Percentiles rank a stretch among this genome's conserved stretches.
Conservation (phyloP, 1,140 invertebrate genomes). For the Cheumatopsyche charites region DNA sequence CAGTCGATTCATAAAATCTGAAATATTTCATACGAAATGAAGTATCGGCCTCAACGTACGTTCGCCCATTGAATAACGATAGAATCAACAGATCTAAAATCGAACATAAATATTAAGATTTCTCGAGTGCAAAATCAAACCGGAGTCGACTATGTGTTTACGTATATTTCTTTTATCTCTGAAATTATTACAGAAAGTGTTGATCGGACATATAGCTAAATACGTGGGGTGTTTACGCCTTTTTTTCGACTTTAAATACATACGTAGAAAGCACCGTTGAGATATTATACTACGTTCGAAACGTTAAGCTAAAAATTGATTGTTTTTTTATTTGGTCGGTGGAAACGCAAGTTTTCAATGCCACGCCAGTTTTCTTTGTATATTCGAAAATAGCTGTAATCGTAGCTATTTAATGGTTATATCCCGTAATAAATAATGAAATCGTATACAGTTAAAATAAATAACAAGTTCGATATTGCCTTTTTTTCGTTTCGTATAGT, state of each 20-base stretch:
- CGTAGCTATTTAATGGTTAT: no score
- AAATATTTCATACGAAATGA: conserved; percentile 3
- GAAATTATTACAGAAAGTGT: conserved; percentile 12
- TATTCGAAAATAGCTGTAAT: no score
- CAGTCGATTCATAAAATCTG: no score
- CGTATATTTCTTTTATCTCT: conserved; percentile 24
- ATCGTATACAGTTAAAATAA: no score
- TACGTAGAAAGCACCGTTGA: neutral
- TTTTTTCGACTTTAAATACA: neutral
- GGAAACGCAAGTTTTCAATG: no score
- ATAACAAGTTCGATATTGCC: neutral
- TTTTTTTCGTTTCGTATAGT: neutral
- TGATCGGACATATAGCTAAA: neutral
- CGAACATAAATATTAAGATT: conserved; percentile 22
- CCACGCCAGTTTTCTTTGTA: no score
- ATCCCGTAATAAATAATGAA: no score
- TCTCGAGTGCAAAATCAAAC: conserved; percentile 18
- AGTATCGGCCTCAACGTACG: neutral
- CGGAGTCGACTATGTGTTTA: conserved; percentile 3
- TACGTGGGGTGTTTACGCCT: neutral
- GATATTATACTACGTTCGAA: no score
- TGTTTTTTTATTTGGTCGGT: no score
- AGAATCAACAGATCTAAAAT: conserved; percentile 22
- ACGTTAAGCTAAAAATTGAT: no score
- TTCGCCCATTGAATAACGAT: conserved; percentile 7